Conservation (phyloP, 2,888 invertebrate species). For the Rhamnusium bicolor region DNA sequence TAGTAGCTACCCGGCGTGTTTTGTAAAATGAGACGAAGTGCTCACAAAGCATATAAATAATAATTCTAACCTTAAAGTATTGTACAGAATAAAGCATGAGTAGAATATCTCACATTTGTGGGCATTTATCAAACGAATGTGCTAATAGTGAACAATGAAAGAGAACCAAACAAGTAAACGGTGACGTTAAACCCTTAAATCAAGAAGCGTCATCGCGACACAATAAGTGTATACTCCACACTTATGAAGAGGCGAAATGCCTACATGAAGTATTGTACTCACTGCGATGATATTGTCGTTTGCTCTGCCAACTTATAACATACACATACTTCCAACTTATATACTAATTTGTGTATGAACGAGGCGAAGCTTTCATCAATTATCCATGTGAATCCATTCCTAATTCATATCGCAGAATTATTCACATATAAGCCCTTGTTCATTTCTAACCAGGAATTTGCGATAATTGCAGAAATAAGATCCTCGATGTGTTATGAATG, state of each 20-base stretch:
- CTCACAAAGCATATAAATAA: slow-evolving; percentile 47
- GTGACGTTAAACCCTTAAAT: slow-evolving; percentile 42
- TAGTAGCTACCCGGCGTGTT: neutral
- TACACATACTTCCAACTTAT: slow-evolving; percentile 41
- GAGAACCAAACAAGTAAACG: slow-evolving; percentile 36
- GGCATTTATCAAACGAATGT: slow-evolving; percentile 37
- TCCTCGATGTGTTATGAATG: slow-evolving; percentile 59
- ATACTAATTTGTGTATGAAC: slow-evolving; percentile 43
- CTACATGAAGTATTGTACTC: slow-evolving; percentile 28
- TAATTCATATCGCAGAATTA: slow-evolving; percentile 57
- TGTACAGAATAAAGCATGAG: slow-evolving; percentile 19
- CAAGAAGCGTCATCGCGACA: slow-evolving; percentile 37
- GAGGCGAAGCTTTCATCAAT: slow-evolving; percentile 50
- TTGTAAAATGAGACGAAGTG: neutral
- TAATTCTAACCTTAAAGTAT: slow-evolving; percentile 38
- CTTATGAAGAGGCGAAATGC: slow-evolving; percentile 33
- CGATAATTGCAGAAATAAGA: slow-evolving; percentile 59
- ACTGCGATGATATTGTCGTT: slow-evolving; percentile 20
- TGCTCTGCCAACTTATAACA: neutral
- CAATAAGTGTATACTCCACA: slow-evolving; percentile 22
- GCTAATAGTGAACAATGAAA: slow-evolving; percentile 41
- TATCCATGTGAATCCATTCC: slow-evolving; percentile 54
- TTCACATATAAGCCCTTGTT: slow-evolving; percentile 57
- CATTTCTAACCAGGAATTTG: slow-evolving; percentile 54
- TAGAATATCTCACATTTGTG: slow-evolving; percentile 31